A percentile compares a stretch with the other conserved stretches of the same genome.
Conservation (phyloP, 2,113 vertebrate genomes). For the Gymnocephalus cernua region DNA sequence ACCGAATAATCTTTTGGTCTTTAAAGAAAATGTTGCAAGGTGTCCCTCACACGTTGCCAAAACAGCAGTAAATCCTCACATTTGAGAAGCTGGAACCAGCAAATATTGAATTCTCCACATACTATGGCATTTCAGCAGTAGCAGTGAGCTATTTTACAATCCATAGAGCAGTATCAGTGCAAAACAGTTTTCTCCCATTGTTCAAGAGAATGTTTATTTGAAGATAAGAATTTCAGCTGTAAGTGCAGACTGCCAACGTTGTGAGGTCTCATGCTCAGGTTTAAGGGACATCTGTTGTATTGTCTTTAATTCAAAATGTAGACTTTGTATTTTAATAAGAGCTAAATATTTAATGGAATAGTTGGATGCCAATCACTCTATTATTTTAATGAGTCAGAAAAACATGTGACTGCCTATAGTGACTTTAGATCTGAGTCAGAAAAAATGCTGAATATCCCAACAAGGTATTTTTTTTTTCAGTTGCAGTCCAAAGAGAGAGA, state of each 20-base stretch:
- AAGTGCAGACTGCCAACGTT: background rate
- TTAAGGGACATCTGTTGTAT: background rate
- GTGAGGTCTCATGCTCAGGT: background rate
- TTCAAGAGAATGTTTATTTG: background rate
- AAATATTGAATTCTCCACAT: background rate
- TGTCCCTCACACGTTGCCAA: background rate
- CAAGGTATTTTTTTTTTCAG: slow-evolving; percentile 1
- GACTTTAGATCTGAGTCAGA: background rate
- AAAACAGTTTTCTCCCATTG: background rate
- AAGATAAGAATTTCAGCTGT: background rate
- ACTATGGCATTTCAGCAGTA: too few species aligned
- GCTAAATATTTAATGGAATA: background rate
- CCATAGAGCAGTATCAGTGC: background rate
- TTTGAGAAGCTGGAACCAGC: background rate
- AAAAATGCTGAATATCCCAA: background rate
- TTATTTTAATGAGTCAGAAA: slow-evolving; percentile 1
- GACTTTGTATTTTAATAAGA: background rate
- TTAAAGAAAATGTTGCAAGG: background rate
- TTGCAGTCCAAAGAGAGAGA: background rate
- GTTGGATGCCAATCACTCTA: background rate
- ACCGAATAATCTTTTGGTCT: background rate
- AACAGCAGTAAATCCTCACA: background rate
- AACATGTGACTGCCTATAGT: background rate
- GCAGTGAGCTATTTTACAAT: background rate
- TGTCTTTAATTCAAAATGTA: background rate